A percentile compares a stretch with the other conserved stretches of the same genome.
Evolutionary conservation across 1,140 invertebrate genomes (phyloP).

Genomic region (Calliopsis andreniformis): DNA sequence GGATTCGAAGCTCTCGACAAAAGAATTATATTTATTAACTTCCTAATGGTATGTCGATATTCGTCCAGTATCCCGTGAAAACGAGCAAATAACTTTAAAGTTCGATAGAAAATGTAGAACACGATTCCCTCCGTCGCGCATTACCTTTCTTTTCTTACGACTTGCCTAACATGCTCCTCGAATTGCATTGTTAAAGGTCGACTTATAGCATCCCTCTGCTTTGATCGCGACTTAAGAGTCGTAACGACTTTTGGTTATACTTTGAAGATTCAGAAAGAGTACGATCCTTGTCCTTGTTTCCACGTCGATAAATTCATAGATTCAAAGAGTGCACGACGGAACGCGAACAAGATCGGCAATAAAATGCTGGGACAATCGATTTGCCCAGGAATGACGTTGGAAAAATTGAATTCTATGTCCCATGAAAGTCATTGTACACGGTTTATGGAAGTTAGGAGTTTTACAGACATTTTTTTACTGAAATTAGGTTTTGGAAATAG

Average conservation of each 20-base stretch:
- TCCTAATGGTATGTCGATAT: constrained; percentile 18
- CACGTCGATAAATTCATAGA: neutral
- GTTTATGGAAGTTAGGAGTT: too few species aligned
- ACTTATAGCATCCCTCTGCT: neutral
- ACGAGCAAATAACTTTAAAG: constrained; percentile 1
- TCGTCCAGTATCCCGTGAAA: neutral
- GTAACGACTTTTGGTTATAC: neutral
- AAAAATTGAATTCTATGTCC: too few species aligned
- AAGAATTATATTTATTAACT: constrained; percentile 6
- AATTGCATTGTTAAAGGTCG: constrained; percentile 20
- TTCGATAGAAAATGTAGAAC: constrained; percentile 15
- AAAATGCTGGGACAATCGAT: neutral
- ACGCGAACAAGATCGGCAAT: neutral
- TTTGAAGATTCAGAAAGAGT: neutral
- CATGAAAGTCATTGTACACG: too few species aligned
- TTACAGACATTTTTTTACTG: too few species aligned
- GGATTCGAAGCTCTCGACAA: too few species aligned
- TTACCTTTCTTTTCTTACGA: neutral
- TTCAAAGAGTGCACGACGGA: neutral
- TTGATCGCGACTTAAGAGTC: constrained; percentile 1
- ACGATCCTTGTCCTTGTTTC: neutral
- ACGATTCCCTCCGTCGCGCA: constrained; percentile 1
- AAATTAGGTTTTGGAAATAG: too few species aligned
- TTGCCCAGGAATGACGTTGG: too few species aligned
- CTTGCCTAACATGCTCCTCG: constrained; percentile 5